Evolutionary conservation across 2,113 vertebrate species (phyloP), one percentile per base, ranked within the genome.

Genomic region (Callionymus lyra): DNA sequence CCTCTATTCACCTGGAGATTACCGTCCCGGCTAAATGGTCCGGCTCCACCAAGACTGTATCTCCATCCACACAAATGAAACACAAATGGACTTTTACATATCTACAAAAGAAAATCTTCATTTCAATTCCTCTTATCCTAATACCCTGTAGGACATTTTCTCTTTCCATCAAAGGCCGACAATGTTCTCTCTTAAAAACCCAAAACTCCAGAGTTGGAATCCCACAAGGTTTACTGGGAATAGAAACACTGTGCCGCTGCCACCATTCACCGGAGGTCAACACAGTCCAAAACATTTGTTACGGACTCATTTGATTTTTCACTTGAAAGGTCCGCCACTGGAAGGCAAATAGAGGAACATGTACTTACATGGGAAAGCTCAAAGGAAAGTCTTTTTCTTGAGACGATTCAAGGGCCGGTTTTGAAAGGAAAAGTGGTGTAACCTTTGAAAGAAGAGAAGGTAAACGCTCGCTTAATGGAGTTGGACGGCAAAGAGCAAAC

Each of bases 271-370:
- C 59, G 74, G 69, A 73, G 75, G 76, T 78, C 68, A 74, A 76
- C 76, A 74, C 79, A 75, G 82, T 77, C 82, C 81, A 81, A 73
- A 76, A 69, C 76, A 77, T 83, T 83, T 77, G 77, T 74, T 74
- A 69, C 59, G 53, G 68, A 63, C 76, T 77, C 68, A 62, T 69
- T 81, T 80, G 65, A 79, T 80, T 83, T 79, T 74, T 76, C 73
- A 72, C 62, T n/a, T 72, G 49, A 71, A 68, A 59, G 67, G 59
- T 70, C 59, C 68, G 46, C 38, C 47, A 57, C 58, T 56, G 59
- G 31, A 12, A 74, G 63, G 68, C 55, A 56, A 67, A 76, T 70
- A 73, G 65, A 70, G 72, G 72, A 79, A 79, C 73, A 81, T 6
- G 43, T 50, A 44, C 65, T 46, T 56, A 68, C 70, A 72, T 52